These are phyloP conservation scores for Falco cherrug DNA, from an alignment of 2,797 vertebrate genomes.

Conservation along the genomic window DNA sequence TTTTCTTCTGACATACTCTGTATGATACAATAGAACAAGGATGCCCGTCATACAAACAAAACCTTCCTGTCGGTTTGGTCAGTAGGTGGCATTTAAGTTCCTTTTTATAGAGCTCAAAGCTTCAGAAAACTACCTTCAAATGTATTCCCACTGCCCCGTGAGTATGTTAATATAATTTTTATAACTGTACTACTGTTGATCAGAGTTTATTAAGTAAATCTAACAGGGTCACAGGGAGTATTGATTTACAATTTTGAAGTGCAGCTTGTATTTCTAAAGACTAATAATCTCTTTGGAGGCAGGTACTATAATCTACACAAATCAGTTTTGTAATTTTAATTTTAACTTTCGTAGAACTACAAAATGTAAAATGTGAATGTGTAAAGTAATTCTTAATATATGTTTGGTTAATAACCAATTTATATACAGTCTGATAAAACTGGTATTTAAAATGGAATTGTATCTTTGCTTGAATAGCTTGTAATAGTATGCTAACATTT, in stretches of 20 bases:
- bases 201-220: background rate
- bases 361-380: background rate
- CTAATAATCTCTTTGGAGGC: background rate
- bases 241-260: background rate
- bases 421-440: background rate
- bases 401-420: background rate
- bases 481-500: background rate
- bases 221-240: background rate
- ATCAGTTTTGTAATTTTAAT: background rate
- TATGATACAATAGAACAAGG: background rate
- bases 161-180: background rate
- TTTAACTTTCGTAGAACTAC: background rate
- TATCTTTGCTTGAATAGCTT: background rate
- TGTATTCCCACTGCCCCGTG: background rate
- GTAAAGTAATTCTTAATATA: background rate
- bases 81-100: background rate
- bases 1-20: background rate
- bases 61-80: background rate
- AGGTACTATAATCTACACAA: background rate
- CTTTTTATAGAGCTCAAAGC: background rate
- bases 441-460: background rate
- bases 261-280: background rate
- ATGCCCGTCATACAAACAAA: background rate
- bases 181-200: background rate
- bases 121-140: background rate